These are phyloP conservation scores for Trichonephila inaurata DNA, from an alignment of 1,140 invertebrate genomes.

Conservation along the genomic window DNA sequence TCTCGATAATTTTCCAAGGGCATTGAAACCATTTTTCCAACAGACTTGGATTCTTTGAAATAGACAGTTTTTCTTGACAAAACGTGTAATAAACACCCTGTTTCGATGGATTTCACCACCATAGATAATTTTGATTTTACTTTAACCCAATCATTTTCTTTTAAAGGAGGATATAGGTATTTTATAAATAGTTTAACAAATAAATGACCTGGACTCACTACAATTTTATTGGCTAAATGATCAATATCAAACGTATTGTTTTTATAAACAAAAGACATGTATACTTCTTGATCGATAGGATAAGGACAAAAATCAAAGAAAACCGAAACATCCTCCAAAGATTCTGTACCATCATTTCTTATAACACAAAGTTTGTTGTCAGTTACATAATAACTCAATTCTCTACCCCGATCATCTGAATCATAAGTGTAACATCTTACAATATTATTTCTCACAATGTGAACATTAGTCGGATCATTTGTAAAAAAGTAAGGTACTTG, in stretches of 20 bases:
- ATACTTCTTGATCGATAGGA: not conserved
- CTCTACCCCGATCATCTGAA: conserved; percentile 5
- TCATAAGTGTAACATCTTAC: conserved; percentile 27
- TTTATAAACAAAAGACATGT: conserved; percentile 5
- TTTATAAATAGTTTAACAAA: conserved; percentile 36
- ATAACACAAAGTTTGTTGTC: not conserved
- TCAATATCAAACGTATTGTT: conserved; percentile 11
- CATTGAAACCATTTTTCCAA: not conserved
- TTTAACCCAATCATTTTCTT: not conserved
- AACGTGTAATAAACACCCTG: not conserved
- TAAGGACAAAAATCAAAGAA: conserved; percentile 53
- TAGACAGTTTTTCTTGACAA: not conserved
- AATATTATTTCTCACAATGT: not conserved
- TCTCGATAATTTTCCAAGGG: not conserved
- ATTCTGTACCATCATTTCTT: conserved; percentile 15
- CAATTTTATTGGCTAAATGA: conserved; percentile 27
- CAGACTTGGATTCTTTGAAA: not conserved
- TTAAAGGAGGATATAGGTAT: not conserved
- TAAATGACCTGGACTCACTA: conserved; percentile 35
- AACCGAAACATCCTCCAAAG: not conserved
- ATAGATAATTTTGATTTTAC: not conserved
- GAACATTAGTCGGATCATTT: conserved; percentile 18
- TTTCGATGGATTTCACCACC: conserved; percentile 13
- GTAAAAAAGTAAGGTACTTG: conserved; percentile 46
- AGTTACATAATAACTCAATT: not conserved